phyloP scores from a whole-genome alignment of 2,797 vertebrate species.

The Hylomyscus alleni region DNA sequence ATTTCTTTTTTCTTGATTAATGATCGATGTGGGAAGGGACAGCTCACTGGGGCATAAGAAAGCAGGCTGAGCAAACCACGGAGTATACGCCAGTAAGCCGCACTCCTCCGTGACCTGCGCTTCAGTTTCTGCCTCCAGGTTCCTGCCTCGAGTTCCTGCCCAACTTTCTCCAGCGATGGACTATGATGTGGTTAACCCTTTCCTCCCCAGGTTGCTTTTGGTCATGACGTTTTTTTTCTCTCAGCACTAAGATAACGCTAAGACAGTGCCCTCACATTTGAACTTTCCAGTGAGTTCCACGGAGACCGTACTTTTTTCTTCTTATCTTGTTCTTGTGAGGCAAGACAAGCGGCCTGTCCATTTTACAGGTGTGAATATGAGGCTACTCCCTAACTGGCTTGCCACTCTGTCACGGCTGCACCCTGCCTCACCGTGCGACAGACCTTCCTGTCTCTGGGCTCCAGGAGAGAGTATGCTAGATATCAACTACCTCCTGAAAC shows the following conservation, averaged over 20 bases:
- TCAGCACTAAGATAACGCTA: no score
- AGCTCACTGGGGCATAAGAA: neutral
- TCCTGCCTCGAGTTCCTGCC: neutral
- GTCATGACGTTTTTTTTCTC: neutral
- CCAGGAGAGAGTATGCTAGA: neutral
- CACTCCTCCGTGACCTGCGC: neutral
- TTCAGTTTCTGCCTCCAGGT: neutral
- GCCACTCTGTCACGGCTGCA: neutral
- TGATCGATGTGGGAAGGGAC: neutral
- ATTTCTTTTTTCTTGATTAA: neutral
- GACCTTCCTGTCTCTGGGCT: neutral
- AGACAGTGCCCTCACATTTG: neutral
- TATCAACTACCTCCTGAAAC: neutral
- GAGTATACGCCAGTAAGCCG: neutral
- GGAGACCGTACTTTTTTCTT: neutral
- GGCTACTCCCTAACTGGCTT: neutral
- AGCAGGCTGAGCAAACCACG: neutral
- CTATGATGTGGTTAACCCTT: neutral
- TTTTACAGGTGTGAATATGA: conserved; percentile 64
- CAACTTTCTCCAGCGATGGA: neutral
- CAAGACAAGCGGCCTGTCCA: neutral
- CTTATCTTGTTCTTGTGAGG: neutral
- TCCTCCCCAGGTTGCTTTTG: neutral
- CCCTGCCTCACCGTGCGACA: neutral
- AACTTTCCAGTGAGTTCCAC: conserved; percentile 11